These are phyloP conservation scores for Chymomyza costata DNA, from an alignment of 1,140 invertebrate species.

Conservation along the genomic window DNA sequence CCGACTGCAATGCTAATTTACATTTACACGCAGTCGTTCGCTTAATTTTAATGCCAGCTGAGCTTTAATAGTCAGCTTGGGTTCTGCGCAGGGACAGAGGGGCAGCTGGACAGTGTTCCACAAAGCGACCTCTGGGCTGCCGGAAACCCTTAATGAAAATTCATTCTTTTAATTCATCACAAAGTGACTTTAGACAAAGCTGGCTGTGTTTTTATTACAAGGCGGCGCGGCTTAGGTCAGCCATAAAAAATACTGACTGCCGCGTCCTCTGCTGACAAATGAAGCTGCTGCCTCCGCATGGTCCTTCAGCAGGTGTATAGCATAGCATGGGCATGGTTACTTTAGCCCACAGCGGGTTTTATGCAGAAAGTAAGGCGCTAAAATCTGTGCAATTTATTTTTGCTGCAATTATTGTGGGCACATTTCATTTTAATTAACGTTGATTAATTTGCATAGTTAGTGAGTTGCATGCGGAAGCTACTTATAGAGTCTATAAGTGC, in stretches of 20 bases:
- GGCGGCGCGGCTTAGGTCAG: no score
- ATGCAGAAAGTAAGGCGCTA: slow-evolving; percentile 5
- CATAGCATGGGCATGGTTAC: no score
- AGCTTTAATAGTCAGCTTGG: slow-evolving; percentile 22
- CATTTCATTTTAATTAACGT: slow-evolving; percentile 41
- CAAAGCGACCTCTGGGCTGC: no score
- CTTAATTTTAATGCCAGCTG: slow-evolving; percentile 2
- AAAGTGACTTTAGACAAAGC: slow-evolving; percentile 12
- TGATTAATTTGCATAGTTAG: slow-evolving; percentile 55
- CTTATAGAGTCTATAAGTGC: slow-evolving; percentile 33
- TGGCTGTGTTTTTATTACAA: slow-evolving; percentile 28
- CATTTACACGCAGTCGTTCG: slow-evolving; percentile 40
- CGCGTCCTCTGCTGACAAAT: no score
- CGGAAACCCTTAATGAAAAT: slow-evolving; percentile 16
- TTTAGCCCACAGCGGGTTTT: no score
- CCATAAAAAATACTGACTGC: no score
- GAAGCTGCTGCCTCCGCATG: no score
- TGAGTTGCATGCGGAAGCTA: slow-evolving; percentile 49
- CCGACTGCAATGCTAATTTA: slow-evolving; percentile 55
- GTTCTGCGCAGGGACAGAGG: no score
- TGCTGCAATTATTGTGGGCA: not conserved
- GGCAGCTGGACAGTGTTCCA: no score
- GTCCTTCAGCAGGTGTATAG: no score
- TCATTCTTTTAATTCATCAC: slow-evolving; percentile 25
- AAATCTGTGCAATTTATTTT: not conserved